A percentile compares a stretch with the other conserved stretches of the same genome.
These are phyloP conservation scores for Ectemnius continuus DNA, from an alignment of 2,888 invertebrate species.

Conservation along the genomic window DNA sequence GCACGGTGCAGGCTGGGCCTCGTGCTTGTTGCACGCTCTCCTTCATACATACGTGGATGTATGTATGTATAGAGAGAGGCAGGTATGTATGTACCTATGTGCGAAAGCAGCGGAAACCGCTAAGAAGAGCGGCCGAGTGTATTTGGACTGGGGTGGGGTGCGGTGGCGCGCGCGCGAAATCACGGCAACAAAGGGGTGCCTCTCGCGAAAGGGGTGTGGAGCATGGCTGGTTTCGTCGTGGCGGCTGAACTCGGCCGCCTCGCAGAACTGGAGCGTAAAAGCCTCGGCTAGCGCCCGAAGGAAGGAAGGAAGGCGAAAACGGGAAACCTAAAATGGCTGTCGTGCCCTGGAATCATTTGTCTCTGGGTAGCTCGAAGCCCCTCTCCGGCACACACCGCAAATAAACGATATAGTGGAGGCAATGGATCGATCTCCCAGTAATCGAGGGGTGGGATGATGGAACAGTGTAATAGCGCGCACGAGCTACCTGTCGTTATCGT, in stretches of 20 bases:
- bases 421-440: slow-evolving; percentile 68
- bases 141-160: background rate
- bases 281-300: background rate
- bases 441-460: slow-evolving; percentile 67
- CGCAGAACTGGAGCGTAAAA: background rate
- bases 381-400: slow-evolving; percentile 39
- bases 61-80: background rate
- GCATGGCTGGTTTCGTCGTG: background rate
- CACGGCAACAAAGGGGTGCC: background rate
- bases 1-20: background rate
- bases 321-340: slow-evolving; percentile 52
- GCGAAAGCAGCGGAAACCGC: background rate
- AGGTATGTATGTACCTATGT: background rate
- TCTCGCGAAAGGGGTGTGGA: slow-evolving; percentile 1
- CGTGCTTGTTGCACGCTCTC: no score
- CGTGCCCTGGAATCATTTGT: slow-evolving; percentile 58
- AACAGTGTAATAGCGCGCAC: slow-evolving; percentile 61
- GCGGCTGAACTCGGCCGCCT: background rate
- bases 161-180: background rate
- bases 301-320: slow-evolving; percentile 4
- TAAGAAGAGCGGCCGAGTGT: no score
- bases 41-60: no score
- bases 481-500: slow-evolving; percentile 63
- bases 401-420: slow-evolving; percentile 58
- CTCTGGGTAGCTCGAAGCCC: slow-evolving; percentile 33